Conservation (phyloP, 2,113 vertebrate genomes). For the Phoenicopterus ruber region DNA sequence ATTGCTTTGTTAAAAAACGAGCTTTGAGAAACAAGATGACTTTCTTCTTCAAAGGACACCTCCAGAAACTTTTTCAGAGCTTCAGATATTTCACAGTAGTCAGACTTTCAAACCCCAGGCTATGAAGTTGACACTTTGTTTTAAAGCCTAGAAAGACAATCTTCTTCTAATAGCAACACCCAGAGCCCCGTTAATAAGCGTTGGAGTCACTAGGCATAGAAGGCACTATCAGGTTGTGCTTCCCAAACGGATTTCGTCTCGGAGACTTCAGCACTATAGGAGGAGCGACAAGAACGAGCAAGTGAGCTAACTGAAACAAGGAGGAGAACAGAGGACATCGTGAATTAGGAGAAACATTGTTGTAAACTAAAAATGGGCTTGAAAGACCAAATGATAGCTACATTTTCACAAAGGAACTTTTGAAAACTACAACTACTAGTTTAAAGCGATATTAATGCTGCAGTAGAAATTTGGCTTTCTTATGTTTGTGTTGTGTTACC, state of each 20-base stretch:
- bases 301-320: not conserved
- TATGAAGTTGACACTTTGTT: not conserved
- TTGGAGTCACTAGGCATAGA: not conserved
- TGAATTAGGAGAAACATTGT: not conserved
- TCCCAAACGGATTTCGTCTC: not conserved
- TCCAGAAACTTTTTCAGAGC: not conserved
- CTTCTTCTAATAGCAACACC: not conserved
- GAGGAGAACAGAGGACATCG: not conserved
- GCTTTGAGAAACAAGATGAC: not conserved
- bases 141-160: not conserved
- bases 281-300: not conserved
- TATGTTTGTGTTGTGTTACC: not conserved
- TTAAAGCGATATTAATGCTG: not conserved
- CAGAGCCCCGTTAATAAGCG: not conserved
- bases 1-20: not conserved
- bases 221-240: not conserved
- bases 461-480: not conserved
- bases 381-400: not conserved
- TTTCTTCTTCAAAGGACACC: not conserved
- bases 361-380: not conserved
- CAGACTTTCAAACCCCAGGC: not conserved
- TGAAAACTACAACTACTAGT: not conserved
- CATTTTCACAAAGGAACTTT: not conserved
- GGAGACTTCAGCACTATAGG: not conserved
- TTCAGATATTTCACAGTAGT: not conserved